These are phyloP conservation scores for Parazoanthus atlanticus DNA, from an alignment of 92 coral and sea anemone species.

Conservation along the genomic window DNA sequence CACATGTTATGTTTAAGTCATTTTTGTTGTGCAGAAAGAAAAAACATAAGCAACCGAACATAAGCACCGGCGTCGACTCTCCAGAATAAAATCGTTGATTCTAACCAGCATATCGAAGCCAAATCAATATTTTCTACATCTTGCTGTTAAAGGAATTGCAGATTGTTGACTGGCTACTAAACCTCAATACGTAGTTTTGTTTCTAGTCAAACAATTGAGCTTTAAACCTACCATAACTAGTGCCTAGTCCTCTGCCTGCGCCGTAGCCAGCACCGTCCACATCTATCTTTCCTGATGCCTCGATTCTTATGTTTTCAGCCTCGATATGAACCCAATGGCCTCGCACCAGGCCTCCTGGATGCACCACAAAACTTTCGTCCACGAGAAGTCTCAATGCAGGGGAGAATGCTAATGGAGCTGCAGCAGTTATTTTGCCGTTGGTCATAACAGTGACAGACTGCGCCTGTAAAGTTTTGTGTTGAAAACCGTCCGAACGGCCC, in stretches of 20 bases:
- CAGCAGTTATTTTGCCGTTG: slow-evolving; percentile 49
- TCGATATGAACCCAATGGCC: slow-evolving; percentile 53
- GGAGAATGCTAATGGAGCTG: slow-evolving; percentile 25
- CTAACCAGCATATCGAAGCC: too few species aligned
- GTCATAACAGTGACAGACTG: slow-evolving; percentile 65
- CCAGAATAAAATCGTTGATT: too few species aligned
- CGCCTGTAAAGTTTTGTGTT: slow-evolving; percentile 45
- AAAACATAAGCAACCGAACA: too few species aligned
- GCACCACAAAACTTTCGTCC: slow-evolving; percentile 50
- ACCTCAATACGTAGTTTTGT: too few species aligned
- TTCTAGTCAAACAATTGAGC: too few species aligned
- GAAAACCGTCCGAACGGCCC: slow-evolving; percentile 62
- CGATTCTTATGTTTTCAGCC: slow-evolving; percentile 60
- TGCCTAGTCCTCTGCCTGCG: slow-evolving; percentile 59
- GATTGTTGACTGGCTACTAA: not conserved
- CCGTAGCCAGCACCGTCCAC: slow-evolving; percentile 53
- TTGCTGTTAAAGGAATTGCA: not conserved
- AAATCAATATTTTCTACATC: not conserved
- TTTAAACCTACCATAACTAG: slow-evolving; percentile 55
- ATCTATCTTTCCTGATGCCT: slow-evolving; percentile 58
- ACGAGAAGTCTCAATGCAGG: slow-evolving; percentile 57
- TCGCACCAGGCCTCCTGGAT: slow-evolving; percentile 67
- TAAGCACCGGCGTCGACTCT: too few species aligned
- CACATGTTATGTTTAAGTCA: too few species aligned
- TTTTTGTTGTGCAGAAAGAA: too few species aligned